Percentiles rank a stretch among this genome's conserved stretches.
Evolutionary conservation across 2,888 invertebrate species (phyloP).

Genomic region (Halictus quadricinctus): DNA sequence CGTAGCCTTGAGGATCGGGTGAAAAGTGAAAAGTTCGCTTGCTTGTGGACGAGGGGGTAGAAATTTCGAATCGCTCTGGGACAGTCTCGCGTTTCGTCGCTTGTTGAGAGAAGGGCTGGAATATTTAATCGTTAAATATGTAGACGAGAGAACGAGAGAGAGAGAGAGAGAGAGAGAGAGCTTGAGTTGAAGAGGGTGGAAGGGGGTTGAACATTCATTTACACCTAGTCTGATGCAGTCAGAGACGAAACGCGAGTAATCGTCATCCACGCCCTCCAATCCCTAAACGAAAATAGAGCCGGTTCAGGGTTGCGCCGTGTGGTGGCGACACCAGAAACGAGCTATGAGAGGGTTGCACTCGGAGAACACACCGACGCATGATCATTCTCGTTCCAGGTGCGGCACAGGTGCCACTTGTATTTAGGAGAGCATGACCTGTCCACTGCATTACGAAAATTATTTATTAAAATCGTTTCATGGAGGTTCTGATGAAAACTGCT

Average conservation of each 20-base stretch:
- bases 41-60: background rate
- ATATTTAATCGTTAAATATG: slow-evolving; percentile 30
- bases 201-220: slow-evolving; percentile 29
- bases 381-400: background rate
- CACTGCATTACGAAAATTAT: background rate
- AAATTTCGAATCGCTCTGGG: background rate
- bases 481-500: no score
- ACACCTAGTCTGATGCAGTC: slow-evolving; percentile 32
- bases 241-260: slow-evolving; percentile 32
- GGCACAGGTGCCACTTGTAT: background rate
- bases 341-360: slow-evolving; percentile 11
- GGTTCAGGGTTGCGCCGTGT: slow-evolving; percentile 13
- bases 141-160: background rate
- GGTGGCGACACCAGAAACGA: slow-evolving; percentile 31
- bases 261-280: slow-evolving; percentile 41
- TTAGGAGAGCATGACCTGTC: background rate
- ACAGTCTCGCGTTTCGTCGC: background rate
- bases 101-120: background rate
- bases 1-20: background rate
- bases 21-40: background rate
- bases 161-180: background rate
- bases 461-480: background rate
- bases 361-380: slow-evolving; percentile 2
- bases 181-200: background rate
- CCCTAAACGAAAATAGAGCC: slow-evolving; percentile 36